Conservation (phyloP, 2,888 invertebrate species). For the Gasteruption jaculator region DNA sequence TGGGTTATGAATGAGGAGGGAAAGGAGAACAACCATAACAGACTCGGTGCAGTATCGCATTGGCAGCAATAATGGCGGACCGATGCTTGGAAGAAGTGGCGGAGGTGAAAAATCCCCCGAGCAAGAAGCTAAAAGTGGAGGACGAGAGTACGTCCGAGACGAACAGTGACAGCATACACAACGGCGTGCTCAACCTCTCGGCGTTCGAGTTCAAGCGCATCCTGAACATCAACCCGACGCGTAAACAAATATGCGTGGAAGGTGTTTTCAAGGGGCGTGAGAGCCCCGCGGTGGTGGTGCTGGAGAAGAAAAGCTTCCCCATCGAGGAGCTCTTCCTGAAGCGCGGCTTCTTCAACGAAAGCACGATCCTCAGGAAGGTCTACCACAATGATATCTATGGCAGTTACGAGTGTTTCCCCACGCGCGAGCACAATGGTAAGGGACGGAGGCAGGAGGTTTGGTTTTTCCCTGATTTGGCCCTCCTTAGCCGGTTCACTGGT, state of each 20-base stretch:
- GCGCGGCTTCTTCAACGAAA: slow-evolving; percentile 60
- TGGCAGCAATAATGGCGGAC: too few species aligned
- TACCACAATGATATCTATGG: slow-evolving; percentile 84
- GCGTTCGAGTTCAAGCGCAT: slow-evolving; percentile 66
- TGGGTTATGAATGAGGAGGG: too few species aligned
- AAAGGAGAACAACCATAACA: too few species aligned
- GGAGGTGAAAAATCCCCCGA: slow-evolving; percentile 15
- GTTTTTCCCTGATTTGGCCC: too few species aligned
- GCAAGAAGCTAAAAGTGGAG: slow-evolving; percentile 26
- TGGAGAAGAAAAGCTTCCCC: slow-evolving; percentile 80
- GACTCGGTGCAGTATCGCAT: too few species aligned
- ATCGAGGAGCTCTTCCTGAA: slow-evolving; percentile 57
- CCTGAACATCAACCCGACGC: slow-evolving; percentile 67
- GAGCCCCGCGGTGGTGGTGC: slow-evolving; percentile 66
- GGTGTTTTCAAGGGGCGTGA: slow-evolving; percentile 63
- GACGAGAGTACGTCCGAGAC: slow-evolving; percentile 13
- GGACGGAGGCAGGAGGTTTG: too few species aligned
- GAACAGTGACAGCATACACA: slow-evolving; percentile 34
- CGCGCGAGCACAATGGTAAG: slow-evolving; percentile 63
- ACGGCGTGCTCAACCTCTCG: slow-evolving; percentile 55
- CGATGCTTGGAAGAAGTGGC: too few species aligned
- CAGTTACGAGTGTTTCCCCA: slow-evolving; percentile 70
- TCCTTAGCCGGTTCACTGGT: too few species aligned
- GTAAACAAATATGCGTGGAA: slow-evolving; percentile 67
- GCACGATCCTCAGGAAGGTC: slow-evolving; percentile 59